Evolutionary conservation across 1,140 invertebrate species (phyloP).

Genomic region (Diachasmimorpha longicaudata): DNA sequence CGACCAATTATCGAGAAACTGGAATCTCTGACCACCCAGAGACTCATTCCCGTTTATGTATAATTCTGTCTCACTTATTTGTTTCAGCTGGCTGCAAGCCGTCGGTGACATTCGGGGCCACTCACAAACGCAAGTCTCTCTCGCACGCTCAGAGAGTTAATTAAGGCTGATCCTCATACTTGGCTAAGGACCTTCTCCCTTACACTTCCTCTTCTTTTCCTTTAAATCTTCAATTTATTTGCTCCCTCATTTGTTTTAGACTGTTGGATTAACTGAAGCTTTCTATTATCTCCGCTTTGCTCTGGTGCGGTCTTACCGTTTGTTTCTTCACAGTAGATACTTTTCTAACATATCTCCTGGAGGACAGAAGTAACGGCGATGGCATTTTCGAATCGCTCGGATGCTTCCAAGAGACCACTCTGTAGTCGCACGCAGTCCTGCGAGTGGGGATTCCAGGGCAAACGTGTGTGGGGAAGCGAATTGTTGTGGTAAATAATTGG

Average conservation of each 20-base stretch:
- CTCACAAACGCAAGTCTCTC: slow-evolving; percentile 54
- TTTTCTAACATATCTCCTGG: neutral
- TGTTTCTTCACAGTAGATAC: neutral
- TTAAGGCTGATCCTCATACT: slow-evolving; percentile 57
- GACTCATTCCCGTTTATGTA: slow-evolving; percentile 18
- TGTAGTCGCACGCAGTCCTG: neutral
- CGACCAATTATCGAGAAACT: slow-evolving; percentile 65
- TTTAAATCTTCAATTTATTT: slow-evolving; percentile 18
- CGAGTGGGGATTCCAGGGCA: slow-evolving; percentile 20
- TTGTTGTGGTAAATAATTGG: neutral
- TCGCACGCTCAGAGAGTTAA: slow-evolving; percentile 54
- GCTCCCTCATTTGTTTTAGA: neutral
- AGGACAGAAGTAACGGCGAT: slow-evolving; percentile 27
- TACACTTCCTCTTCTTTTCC: slow-evolving; percentile 36
- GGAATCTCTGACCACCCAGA: slow-evolving; percentile 60
- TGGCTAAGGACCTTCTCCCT: slow-evolving; percentile 55
- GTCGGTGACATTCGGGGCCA: slow-evolving; percentile 21
- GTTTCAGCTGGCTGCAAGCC: slow-evolving; percentile 16
- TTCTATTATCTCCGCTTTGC: neutral
- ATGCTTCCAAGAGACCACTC: slow-evolving; percentile 19
- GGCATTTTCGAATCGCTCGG: slow-evolving; percentile 33
- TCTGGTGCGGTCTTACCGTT: neutral
- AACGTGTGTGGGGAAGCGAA: slow-evolving; percentile 1
- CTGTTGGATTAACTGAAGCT: neutral
- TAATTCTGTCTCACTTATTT: slow-evolving; percentile 27